Conservation (phyloP, 2,113 vertebrate genomes). For the Trichomycterus rosablanca region DNA sequence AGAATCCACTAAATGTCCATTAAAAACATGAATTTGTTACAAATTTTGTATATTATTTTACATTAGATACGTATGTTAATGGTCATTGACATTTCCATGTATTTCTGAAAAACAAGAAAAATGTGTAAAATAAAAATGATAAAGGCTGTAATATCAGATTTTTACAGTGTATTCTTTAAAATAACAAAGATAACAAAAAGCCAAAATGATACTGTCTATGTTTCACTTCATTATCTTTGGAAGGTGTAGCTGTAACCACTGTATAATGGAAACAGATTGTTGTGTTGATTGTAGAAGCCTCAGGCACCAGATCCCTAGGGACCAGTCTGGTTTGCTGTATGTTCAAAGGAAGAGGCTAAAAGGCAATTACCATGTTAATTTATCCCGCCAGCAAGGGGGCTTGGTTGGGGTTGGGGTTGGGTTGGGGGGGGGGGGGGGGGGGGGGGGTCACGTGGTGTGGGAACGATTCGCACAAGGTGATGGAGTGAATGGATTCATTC, state of each 20-base stretch:
- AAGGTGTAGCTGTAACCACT: slow-evolving; percentile 41
- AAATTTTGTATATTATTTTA: background rate
- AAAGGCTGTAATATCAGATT: too few relatives aligned
- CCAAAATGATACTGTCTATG: background rate
- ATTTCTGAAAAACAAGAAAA: too few relatives aligned
- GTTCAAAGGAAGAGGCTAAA: slow-evolving; percentile 71
- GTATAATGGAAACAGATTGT: slow-evolving; percentile 71
- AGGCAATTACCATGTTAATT: slow-evolving; percentile 96
- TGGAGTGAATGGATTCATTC: slow-evolving; percentile 62
- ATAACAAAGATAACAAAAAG: background rate
- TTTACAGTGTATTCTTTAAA: too few relatives aligned
- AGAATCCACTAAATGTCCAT: too few relatives aligned
- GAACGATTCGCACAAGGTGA: slow-evolving; percentile 42
- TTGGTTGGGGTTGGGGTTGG: background rate
- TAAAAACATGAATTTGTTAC: background rate
- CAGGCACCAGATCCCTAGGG: slow-evolving; percentile 56
- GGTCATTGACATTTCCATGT: too few relatives aligned
- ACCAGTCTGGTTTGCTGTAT: slow-evolving; percentile 53
- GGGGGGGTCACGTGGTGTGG: slow-evolving; percentile 19
- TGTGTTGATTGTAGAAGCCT: slow-evolving; percentile 57
- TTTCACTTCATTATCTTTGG: slow-evolving; percentile 11
- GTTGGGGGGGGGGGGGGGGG: slow-evolving; percentile 52
- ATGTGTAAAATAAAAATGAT: too few relatives aligned
- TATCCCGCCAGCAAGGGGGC: slow-evolving; percentile 67
- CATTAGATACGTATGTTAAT: too few relatives aligned